Conservation (phyloP, 1,140 invertebrate species). For the Heliothis subflexa region DNA sequence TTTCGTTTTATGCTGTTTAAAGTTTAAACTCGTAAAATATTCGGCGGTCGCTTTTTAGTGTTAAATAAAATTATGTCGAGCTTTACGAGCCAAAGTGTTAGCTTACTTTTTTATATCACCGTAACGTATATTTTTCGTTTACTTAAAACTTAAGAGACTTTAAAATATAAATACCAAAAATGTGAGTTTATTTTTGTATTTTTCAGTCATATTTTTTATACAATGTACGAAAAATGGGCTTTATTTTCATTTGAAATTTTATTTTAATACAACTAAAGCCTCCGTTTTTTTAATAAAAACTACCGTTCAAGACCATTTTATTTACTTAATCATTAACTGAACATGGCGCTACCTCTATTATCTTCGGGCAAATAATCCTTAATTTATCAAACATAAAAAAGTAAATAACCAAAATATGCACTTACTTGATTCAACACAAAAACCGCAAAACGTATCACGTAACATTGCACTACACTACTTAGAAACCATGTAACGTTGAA, state of each 20-base stretch:
- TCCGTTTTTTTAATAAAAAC: neutral
- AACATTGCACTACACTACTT: neutral
- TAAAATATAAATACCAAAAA: conserved; percentile 21
- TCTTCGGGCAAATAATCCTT: neutral
- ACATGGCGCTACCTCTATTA: neutral
- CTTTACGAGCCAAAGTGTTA: conserved; percentile 27
- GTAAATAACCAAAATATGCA: neutral
- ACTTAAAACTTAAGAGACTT: conserved; percentile 6
- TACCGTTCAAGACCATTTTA: neutral
- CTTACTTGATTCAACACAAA: neutral
- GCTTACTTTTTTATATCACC: conserved; percentile 25
- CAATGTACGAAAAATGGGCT: too few species aligned
- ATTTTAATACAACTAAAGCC: neutral
- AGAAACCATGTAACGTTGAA: neutral
- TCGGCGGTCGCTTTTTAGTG: conserved; percentile 26
- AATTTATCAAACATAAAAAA: neutral
- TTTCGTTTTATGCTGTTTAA: conserved; percentile 21
- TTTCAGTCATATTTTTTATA: neutral
- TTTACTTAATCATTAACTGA: neutral
- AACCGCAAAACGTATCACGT: neutral
- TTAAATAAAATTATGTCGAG: conserved; percentile 41
- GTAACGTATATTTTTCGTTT: conserved; percentile 21
- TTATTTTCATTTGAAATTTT: too few species aligned
- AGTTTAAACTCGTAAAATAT: conserved; percentile 24
- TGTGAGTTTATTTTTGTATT: conserved; percentile 2